phyloP scores from a whole-genome alignment of 2,888 invertebrate species.

The Drosophila picticornis region DNA sequence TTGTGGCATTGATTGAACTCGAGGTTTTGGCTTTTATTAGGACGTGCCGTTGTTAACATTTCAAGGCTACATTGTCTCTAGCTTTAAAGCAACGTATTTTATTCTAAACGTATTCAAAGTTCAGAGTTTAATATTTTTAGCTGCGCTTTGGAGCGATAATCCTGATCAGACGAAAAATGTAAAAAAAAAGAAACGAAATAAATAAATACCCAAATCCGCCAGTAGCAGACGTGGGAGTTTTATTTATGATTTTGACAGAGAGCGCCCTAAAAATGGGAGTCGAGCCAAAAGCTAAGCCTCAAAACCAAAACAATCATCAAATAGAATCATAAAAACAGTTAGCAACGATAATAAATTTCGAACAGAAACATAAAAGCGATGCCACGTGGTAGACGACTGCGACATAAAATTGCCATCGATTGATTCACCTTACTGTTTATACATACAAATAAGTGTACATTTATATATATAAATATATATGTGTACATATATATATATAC shows the following conservation, averaged over 20 bases:
- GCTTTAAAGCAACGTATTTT: slow-evolving; percentile 12
- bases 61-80: slow-evolving; percentile 11
- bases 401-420: slow-evolving; percentile 64
- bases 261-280: slow-evolving; percentile 26
- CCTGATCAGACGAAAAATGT: slow-evolving; percentile 29
- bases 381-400: slow-evolving; percentile 61
- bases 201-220: slow-evolving; percentile 38
- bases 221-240: slow-evolving; percentile 48
- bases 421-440: slow-evolving; percentile 44
- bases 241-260: slow-evolving; percentile 68
- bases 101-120: neutral
- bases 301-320: slow-evolving; percentile 79
- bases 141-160: slow-evolving; percentile 43
- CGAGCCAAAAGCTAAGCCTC: slow-evolving; percentile 35
- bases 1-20: slow-evolving; percentile 47
- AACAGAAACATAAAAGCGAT: slow-evolving; percentile 68
- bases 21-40: slow-evolving; percentile 46
- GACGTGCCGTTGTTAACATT: slow-evolving; percentile 53
- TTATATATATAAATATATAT: slow-evolving; percentile 13
- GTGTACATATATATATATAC: slow-evolving; percentile 26
- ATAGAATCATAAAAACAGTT: slow-evolving; percentile 80
- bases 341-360: slow-evolving; percentile 76
- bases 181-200: slow-evolving; percentile 2
- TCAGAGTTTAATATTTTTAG: slow-evolving; percentile 12
- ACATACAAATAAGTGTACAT: neutral